These are phyloP conservation scores for Gadus chalcogrammus DNA, from an alignment of 2,113 vertebrate genomes.

Conservation along the genomic window DNA sequence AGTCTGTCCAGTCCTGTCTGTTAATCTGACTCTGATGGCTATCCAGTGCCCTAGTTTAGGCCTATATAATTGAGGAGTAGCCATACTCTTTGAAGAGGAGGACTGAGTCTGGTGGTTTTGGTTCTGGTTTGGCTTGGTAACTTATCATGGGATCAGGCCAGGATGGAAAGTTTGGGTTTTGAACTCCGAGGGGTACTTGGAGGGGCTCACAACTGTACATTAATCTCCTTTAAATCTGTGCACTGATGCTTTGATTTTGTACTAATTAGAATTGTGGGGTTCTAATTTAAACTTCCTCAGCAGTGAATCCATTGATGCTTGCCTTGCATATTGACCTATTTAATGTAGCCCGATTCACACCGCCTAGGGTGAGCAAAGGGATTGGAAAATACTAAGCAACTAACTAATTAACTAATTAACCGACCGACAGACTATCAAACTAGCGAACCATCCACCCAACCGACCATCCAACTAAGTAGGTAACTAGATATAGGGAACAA, in stretches of 20 bases:
- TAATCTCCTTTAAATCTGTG: background rate
- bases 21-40: constrained; percentile 30
- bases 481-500: too few relatives aligned
- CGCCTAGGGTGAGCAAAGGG: too few relatives aligned
- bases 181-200: constrained; percentile 23
- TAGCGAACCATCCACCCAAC: too few relatives aligned
- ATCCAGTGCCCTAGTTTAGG: constrained; percentile 39
- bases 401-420: too few relatives aligned
- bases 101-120: constrained; percentile 48
- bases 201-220: constrained; percentile 16
- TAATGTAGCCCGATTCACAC: background rate
- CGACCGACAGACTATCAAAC: too few relatives aligned
- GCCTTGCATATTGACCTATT: background rate
- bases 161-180: constrained; percentile 40
- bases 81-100: constrained; percentile 45
- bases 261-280: constrained; percentile 1
- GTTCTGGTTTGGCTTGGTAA: constrained; percentile 28
- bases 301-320: background rate
- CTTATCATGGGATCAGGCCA: constrained; percentile 57
- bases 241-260: background rate
- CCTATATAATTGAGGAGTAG: constrained; percentile 59
- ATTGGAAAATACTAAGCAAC: too few relatives aligned
- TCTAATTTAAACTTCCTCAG: background rate
- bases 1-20: background rate
- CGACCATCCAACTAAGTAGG: too few relatives aligned